phyloP scores from a whole-genome alignment of 2,888 invertebrate genomes.

The Brachynemurus nebulosus region DNA sequence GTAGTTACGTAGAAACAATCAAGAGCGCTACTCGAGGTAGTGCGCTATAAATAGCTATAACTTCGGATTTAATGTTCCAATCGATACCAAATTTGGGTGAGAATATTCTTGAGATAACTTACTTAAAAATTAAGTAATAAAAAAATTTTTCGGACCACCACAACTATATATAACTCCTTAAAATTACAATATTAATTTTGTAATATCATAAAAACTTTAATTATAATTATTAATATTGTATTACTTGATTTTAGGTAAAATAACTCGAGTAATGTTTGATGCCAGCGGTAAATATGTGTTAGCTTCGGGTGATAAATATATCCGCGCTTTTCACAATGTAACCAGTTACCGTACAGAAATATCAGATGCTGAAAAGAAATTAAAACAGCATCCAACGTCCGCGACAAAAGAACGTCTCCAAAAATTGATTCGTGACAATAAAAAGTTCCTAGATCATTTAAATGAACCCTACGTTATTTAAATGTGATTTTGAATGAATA shows the following conservation, averaged over 20 bases:
- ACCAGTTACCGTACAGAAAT: slow-evolving; percentile 45
- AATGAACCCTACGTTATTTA: not conserved
- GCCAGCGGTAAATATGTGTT: slow-evolving; percentile 58
- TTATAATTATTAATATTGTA: too few relatives aligned
- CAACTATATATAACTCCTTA: too few relatives aligned
- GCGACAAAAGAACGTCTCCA: slow-evolving; percentile 66
- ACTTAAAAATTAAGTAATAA: too few relatives aligned
- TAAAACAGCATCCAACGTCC: slow-evolving; percentile 45
- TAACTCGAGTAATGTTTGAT: slow-evolving; percentile 59
- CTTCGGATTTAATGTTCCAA: too few relatives aligned
- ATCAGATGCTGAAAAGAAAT: slow-evolving; percentile 34
- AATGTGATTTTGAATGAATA: not conserved
- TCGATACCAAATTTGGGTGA: too few relatives aligned
- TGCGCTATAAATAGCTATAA: too few relatives aligned
- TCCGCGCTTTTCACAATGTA: slow-evolving; percentile 67
- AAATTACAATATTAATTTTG: too few relatives aligned
- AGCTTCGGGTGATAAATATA: slow-evolving; percentile 58
- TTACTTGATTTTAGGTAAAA: slow-evolving; percentile 40
- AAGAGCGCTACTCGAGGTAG: too few relatives aligned
- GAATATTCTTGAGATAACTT: too few relatives aligned
- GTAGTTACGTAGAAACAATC: too few relatives aligned
- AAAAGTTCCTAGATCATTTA: slow-evolving; percentile 28
- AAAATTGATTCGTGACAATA: slow-evolving; percentile 48
- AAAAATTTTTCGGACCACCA: too few relatives aligned
- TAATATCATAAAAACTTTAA: too few relatives aligned